Percentiles rank a stretch among this genome's conserved stretches.
Evolutionary conservation across 30 jellyfish, hydroid and myxozoan genomes (phyloP).

Genomic region (Catostylus mosaicus): DNA sequence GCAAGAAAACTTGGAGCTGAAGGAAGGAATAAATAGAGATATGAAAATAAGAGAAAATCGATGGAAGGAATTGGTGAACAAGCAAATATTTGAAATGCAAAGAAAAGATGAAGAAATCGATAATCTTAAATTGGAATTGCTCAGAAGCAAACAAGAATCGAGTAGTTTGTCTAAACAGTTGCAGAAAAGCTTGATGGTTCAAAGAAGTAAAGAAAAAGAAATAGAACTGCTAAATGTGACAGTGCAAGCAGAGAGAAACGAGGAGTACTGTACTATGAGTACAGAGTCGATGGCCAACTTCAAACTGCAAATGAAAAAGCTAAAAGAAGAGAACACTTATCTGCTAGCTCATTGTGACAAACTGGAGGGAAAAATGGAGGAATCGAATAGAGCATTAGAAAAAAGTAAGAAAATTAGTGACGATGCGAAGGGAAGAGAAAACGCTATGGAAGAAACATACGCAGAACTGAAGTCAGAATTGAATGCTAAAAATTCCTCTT

Average conservation of each 20-base stretch:
- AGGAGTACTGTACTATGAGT: constrained; percentile 24
- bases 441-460: background rate
- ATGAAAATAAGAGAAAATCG: constrained; percentile 1
- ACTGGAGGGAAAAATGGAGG: constrained; percentile 18
- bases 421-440: background rate
- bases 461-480: constrained; percentile 14
- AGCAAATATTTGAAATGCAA: constrained; percentile 2
- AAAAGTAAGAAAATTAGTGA: background rate
- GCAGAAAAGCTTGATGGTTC: constrained; percentile 4
- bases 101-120: constrained; percentile 29
- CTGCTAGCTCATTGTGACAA: constrained; percentile 17
- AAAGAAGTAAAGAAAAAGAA: constrained; percentile 26
- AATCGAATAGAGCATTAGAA: constrained; percentile 8
- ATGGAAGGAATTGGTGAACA: constrained; percentile 8
- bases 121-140: constrained; percentile 20
- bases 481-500: background rate
- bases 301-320: constrained; percentile 6
- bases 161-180: constrained; percentile 11
- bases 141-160: background rate
- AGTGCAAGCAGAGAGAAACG: constrained; percentile 8
- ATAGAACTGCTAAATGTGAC: constrained; percentile 39
- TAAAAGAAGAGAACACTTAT: constrained; percentile 9
- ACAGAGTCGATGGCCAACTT: constrained; percentile 44
- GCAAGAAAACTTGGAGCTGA: constrained; percentile 13
- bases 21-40: background rate